phyloP scores from a whole-genome alignment of 2,797 vertebrate genomes.

The Selene dorsalis region DNA sequence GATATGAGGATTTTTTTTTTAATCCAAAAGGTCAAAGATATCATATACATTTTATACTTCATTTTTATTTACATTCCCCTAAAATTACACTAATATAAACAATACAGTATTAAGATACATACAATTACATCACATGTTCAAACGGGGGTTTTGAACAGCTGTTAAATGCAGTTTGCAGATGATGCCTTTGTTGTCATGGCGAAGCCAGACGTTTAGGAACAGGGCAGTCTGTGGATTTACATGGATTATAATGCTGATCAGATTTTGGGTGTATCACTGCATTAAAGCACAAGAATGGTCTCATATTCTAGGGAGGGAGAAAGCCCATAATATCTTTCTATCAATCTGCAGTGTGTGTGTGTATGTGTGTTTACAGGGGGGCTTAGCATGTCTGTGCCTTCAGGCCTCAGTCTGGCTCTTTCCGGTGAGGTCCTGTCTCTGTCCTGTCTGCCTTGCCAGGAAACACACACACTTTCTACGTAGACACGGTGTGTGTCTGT shows the following conservation, averaged over 20 bases:
- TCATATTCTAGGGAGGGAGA: background rate
- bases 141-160: background rate
- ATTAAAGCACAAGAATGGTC: background rate
- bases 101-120: background rate
- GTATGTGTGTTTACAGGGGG: slow-evolving; percentile 27
- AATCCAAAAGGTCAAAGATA: too few species aligned
- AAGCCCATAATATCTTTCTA: background rate
- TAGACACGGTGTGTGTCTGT: background rate
- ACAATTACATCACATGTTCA: background rate
- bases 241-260: slow-evolving; percentile 12
- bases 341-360: background rate
- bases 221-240: background rate
- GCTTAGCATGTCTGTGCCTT: slow-evolving; percentile 63
- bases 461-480: slow-evolving; percentile 13
- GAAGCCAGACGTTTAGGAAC: background rate
- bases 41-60: too few species aligned
- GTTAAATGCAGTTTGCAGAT: background rate
- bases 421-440: slow-evolving; percentile 21
- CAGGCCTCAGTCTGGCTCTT: slow-evolving; percentile 53
- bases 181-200: background rate
- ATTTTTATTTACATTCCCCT: too few species aligned
- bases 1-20: too few species aligned
- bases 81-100: too few species aligned
- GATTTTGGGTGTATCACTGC: background rate
- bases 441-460: slow-evolving; percentile 34